Conservation (phyloP, 1,140 invertebrate genomes). For the Epicauta chinensis region DNA sequence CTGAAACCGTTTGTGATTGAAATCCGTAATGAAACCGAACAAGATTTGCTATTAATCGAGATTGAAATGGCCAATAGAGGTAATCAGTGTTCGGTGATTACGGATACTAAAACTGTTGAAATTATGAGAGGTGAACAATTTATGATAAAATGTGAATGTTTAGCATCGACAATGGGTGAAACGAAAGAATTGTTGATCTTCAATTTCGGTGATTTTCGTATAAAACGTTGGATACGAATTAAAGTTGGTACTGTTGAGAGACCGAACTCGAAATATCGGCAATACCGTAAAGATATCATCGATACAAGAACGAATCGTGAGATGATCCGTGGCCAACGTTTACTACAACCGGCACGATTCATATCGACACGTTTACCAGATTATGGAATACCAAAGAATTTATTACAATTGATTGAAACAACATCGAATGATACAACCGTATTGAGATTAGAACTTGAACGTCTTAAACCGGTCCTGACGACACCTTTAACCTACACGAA, state of each 20-base stretch:
- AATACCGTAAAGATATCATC: conserved; percentile 7
- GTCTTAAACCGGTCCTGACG: conserved; percentile 46
- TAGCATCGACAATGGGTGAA: conserved; percentile 50
- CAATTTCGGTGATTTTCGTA: conserved; percentile 50
- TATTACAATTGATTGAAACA: conserved; percentile 44
- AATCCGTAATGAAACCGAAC: too few relatives aligned
- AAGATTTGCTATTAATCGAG: too few relatives aligned
- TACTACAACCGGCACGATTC: conserved; percentile 50
- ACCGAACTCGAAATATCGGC: background rate
- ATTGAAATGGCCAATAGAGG: background rate
- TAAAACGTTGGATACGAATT: conserved; percentile 50
- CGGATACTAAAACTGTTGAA: background rate
- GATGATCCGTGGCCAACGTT: conserved; percentile 45
- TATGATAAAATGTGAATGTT: conserved; percentile 33
- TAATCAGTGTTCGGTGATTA: background rate
- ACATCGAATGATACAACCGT: conserved; percentile 36
- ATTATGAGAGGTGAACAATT: background rate
- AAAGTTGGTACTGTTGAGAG: conserved; percentile 33
- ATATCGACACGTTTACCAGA: conserved; percentile 44
- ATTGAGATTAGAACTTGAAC: conserved; percentile 40
- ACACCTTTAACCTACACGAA: conserved; percentile 48
- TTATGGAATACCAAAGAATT: conserved; percentile 53
- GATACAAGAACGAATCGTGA: conserved; percentile 6
- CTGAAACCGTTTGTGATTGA: background rate
- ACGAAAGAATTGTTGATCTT: conserved; percentile 54